Evolutionary conservation across 2,888 invertebrate genomes (phyloP).

Genomic region (Himalopsyche kuldschensis): DNA sequence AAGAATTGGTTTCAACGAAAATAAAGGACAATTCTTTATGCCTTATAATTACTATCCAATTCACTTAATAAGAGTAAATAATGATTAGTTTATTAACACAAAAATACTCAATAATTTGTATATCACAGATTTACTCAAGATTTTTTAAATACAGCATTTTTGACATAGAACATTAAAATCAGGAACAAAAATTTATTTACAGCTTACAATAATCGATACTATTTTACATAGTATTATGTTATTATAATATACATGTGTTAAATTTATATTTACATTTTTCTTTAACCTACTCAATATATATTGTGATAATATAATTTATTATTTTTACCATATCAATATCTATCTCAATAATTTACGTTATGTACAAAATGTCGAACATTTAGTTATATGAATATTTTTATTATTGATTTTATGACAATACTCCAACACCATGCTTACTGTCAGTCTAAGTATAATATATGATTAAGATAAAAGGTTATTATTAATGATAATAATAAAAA

Average conservation of each 20-base stretch:
- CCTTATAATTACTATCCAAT: no score
- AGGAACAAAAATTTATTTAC: neutral
- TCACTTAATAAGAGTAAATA: no score
- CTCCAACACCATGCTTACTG: no score
- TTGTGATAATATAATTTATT: neutral
- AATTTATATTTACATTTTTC: neutral
- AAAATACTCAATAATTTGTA: neutral
- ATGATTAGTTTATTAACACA: no score
- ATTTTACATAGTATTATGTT: neutral
- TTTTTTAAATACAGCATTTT: slow-evolving; percentile 13
- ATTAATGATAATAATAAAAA: no score
- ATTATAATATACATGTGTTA: neutral
- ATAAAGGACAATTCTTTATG: no score
- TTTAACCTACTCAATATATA: neutral
- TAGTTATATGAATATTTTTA: no score
- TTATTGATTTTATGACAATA: no score
- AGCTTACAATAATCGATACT: neutral
- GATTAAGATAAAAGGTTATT: no score
- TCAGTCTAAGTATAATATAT: no score
- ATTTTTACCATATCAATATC: neutral
- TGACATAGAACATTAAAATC: slow-evolving; percentile 19
- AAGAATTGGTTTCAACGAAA: no score
- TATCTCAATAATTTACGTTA: neutral
- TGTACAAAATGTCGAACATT: neutral
- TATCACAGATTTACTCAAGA: slow-evolving; percentile 33